A percentile compares a stretch with the other conserved stretches of the same genome.
These are phyloP conservation scores for Zeus faber DNA, from an alignment of 2,113 vertebrate species.

Conservation along the genomic window DNA sequence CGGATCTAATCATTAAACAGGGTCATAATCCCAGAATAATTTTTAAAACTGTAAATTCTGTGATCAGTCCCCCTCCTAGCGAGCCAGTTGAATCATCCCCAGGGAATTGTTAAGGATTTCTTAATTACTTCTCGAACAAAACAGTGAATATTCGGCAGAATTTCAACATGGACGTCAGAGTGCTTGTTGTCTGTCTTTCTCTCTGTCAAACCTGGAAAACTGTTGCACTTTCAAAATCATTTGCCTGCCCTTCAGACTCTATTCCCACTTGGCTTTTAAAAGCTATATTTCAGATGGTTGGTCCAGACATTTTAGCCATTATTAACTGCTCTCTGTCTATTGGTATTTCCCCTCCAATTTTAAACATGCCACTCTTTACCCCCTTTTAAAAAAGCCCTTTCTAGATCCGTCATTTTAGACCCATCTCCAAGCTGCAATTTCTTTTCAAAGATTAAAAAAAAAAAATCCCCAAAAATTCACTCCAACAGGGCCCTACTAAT, in stretches of 20 bases:
- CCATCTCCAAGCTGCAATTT: conserved; percentile 3
- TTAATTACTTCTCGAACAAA: background rate
- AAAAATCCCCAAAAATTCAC: too few relatives aligned
- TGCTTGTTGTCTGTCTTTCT: background rate
- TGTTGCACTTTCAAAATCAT: background rate
- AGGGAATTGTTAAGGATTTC: background rate
- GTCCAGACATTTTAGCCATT: too few relatives aligned
- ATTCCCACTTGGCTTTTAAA: too few relatives aligned
- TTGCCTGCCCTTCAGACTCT: too few relatives aligned
- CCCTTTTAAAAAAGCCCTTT: background rate
- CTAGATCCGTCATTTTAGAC: background rate
- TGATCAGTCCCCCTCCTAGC: background rate
- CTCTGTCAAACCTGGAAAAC: background rate
- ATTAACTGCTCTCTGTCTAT: too few relatives aligned
- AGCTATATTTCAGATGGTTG: too few relatives aligned
- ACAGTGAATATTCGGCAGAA: background rate
- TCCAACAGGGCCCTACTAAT: too few relatives aligned
- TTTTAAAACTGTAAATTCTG: background rate
- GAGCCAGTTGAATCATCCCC: background rate
- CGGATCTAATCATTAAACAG: background rate
- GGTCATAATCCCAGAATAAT: background rate
- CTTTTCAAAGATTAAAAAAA: background rate
- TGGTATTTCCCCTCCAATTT: background rate
- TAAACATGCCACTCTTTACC: background rate
- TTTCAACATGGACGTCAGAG: background rate